Percentiles rank a stretch among this genome's conserved stretches.
phyloP scores from a whole-genome alignment of 2,113 vertebrate genomes.

The Xerus inauris region DNA sequence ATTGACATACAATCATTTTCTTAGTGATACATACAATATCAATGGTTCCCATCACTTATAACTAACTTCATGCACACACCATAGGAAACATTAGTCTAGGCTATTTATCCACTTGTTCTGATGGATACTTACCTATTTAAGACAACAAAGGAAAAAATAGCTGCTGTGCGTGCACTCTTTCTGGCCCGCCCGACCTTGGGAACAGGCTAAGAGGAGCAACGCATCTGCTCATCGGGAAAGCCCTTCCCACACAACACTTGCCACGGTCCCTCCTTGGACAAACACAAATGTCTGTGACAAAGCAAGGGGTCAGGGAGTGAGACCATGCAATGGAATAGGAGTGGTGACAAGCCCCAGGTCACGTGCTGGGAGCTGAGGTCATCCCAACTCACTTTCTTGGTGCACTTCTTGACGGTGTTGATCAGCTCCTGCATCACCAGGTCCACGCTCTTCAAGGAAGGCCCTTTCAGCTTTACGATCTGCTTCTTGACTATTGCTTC shows the following conservation, averaged over 20 bases:
- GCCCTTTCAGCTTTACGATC: constrained; percentile 90
- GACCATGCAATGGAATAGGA: background rate
- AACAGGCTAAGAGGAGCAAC: background rate
- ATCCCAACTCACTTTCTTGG: constrained; percentile 85
- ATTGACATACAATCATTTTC: background rate
- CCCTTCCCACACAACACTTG: background rate
- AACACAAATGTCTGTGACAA: background rate
- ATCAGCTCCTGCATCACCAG: constrained; percentile 90
- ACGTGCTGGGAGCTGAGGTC: background rate
- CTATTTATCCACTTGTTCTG: background rate
- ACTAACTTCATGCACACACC: background rate
- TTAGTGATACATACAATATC: background rate
- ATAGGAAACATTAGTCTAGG: background rate
- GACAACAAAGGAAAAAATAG: background rate
- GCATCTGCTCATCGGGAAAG: background rate
- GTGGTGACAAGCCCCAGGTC: background rate
- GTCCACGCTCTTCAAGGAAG: constrained; percentile 90
- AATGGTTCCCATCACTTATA: background rate
- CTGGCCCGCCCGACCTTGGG: background rate
- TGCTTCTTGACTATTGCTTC: constrained; percentile 91
- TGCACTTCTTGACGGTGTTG: constrained; percentile 90
- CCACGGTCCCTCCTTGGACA: background rate
- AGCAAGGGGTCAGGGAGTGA: background rate
- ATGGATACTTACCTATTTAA: background rate
- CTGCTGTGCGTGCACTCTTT: background rate